Conservation (phyloP, 2,797 vertebrate species). For the Triplophysa yarkandensis region DNA sequence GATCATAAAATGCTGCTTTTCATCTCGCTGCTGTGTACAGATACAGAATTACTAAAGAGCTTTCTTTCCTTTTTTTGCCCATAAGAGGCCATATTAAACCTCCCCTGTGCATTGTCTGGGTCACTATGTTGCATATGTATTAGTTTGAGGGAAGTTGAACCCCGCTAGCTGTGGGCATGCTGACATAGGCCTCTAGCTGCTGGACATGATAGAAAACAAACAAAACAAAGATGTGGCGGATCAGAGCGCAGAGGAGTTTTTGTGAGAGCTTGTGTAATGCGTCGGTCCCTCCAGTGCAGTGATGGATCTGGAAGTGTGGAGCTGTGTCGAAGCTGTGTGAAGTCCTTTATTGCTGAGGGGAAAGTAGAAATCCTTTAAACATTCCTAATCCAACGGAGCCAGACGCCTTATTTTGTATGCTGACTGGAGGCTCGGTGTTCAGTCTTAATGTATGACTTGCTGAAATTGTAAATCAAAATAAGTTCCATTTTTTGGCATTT, state of each 20-base stretch:
- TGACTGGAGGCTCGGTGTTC: slow-evolving; percentile 16
- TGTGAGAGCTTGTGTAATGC: slow-evolving; percentile 48
- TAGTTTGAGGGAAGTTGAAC: slow-evolving; percentile 1
- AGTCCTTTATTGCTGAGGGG: slow-evolving; percentile 24
- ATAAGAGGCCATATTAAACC: not conserved
- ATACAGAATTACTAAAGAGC: not conserved
- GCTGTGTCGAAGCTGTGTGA: no score
- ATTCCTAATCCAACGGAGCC: slow-evolving; percentile 28
- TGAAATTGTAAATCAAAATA: slow-evolving; percentile 11
- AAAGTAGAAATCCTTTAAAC: slow-evolving; percentile 42
- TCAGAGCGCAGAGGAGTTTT: slow-evolving; percentile 46
- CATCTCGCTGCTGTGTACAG: not conserved
- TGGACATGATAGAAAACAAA: slow-evolving; percentile 49
- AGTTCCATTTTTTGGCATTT: not conserved
- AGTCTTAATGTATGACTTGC: slow-evolving; percentile 6
- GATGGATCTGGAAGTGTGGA: slow-evolving; percentile 15
- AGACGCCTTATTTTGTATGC: slow-evolving; percentile 11
- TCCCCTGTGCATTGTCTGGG: not conserved
- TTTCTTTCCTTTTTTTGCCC: not conserved
- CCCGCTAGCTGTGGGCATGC: slow-evolving; percentile 25
- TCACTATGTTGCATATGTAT: slow-evolving; percentile 15
- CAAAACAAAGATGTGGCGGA: slow-evolving; percentile 27
- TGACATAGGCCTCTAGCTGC: slow-evolving; percentile 46
- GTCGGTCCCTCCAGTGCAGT: slow-evolving; percentile 22
- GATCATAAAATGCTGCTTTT: not conserved